Evolutionary conservation across 1,140 invertebrate species (phyloP), one percentile per base, ranked within the genome.

Genomic region (Drosophila funebris): DNA sequence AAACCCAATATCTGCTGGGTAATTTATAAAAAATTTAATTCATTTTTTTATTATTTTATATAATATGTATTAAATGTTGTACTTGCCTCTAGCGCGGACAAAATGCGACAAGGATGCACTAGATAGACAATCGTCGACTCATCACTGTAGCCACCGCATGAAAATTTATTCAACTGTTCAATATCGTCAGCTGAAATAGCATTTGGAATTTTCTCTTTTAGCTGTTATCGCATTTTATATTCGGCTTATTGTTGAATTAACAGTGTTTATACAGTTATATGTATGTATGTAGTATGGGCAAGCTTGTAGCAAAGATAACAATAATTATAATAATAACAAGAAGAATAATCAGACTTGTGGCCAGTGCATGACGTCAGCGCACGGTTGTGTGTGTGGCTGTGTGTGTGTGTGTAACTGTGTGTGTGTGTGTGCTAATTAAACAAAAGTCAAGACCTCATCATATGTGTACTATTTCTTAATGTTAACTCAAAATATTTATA

Each of bases 21-120:
- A 41, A 20, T n/a, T n/a, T n/a, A n/a, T 22, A 46, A 24, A 33
- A n/a, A 14, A 46, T 18, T 5, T 16, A 41, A 5, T 2, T 39
- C 3, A 14, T 39, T 14, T 39, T 9, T 5, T 18, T 41, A 41
- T 18, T 16, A 4, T 41, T 16, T 41, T 41, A 6, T 7, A 16
- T 18, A 41, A 41, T 41, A 4, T 41, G 8, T 41, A 18, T 13
- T n/a, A n/a, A n/a, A n/a, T n/a, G n/a, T n/a, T n/a, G 13, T 36
- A 85, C 83, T 90, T 92, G 94, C 94, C 93, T 97, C 96, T 70
- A 97, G 92, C 69, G 96, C 96, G 52, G 96, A 96, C 73, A 97
- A 93, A 90, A 97, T 96, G 67, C 97, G 96, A 92, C 96, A 96
- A 78, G 96, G 96, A 94, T 97, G 96, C 92, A 96, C 95, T 72